These are phyloP conservation scores for Xanthostigma xanthostigma DNA, from an alignment of 2,888 invertebrate genomes.

Conservation along the genomic window DNA sequence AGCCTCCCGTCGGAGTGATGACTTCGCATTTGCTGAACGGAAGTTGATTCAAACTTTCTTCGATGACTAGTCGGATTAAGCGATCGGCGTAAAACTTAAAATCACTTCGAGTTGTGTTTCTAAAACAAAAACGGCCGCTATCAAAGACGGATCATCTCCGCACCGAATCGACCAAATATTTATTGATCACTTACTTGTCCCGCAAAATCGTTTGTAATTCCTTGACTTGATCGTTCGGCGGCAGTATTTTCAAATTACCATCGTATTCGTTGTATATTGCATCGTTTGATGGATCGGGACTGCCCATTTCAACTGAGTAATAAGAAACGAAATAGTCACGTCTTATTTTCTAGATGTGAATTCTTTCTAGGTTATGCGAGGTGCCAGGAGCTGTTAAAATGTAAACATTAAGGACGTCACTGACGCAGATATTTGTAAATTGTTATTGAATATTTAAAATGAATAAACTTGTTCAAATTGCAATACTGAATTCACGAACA, in stretches of 20 bases:
- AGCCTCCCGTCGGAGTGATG: constrained; percentile 82
- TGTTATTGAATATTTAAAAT: too few species aligned
- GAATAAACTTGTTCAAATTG: too few species aligned
- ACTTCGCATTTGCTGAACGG: constrained; percentile 86
- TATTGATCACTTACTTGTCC: constrained; percentile 52
- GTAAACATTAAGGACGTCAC: too few species aligned
- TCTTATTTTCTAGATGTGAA: too few species aligned
- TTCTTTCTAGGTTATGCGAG: too few species aligned
- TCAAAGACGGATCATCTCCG: neutral
- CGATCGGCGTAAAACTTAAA: constrained; percentile 99
- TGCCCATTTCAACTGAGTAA: constrained; percentile 23
- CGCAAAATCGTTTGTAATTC: constrained; percentile 76
- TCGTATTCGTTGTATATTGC: constrained; percentile 44
- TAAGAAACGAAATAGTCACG: too few species aligned
- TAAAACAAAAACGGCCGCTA: constrained; percentile 29
- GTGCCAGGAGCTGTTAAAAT: too few species aligned
- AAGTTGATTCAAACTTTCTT: constrained; percentile 92
- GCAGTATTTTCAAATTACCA: constrained; percentile 53
- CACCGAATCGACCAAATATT: neutral
- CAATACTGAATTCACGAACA: too few species aligned
- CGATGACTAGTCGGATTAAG: constrained; percentile 90
- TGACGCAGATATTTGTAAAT: too few species aligned
- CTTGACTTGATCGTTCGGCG: constrained; percentile 62
- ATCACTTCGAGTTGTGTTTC: constrained; percentile 83
- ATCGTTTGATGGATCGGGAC: constrained; percentile 23